A percentile compares a stretch with the other conserved stretches of the same genome.
Conservation (phyloP, 1,140 invertebrate species). For the Brachionus manjavacas region DNA sequence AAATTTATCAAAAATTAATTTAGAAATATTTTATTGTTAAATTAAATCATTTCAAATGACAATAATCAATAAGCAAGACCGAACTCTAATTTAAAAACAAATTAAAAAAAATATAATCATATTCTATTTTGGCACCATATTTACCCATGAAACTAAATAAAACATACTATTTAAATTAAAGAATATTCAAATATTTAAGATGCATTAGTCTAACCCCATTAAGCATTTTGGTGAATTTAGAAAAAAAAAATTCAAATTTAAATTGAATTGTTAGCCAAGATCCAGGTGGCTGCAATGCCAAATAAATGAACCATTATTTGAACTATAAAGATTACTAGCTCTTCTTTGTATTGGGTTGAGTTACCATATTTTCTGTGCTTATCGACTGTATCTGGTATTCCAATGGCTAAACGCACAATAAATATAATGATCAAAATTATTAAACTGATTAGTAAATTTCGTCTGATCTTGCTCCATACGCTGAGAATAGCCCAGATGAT, state of each 20-base stretch:
- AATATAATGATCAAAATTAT: slow-evolving; percentile 30
- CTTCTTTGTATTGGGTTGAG: slow-evolving; percentile 14
- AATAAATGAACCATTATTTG: slow-evolving; percentile 35
- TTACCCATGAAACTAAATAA: neutral
- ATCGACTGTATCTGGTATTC: neutral
- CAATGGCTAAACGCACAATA: slow-evolving; percentile 1
- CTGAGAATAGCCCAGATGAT: slow-evolving; percentile 36
- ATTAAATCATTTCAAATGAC: neutral
- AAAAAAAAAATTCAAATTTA: neutral
- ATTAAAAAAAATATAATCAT: neutral
- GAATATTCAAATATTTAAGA: neutral
- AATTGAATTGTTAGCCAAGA: slow-evolving; percentile 18
- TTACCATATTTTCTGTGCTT: neutral
- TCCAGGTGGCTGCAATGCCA: slow-evolving; percentile 15
- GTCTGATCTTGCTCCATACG: slow-evolving; percentile 36
- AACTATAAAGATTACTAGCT: slow-evolving; percentile 14
- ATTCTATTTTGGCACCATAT: neutral
- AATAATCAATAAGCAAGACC: neutral
- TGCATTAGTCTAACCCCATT: neutral
- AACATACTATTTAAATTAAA: neutral
- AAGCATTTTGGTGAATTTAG: neutral
- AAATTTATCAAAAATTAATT: neutral
- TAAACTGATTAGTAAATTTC: slow-evolving; percentile 22
- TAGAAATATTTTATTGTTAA: neutral
- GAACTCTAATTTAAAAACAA: neutral